A percentile compares a stretch with the other conserved stretches of the same genome.
These are phyloP conservation scores for Ibycter americanus DNA, from an alignment of 2,797 vertebrate species.

Conservation along the genomic window DNA sequence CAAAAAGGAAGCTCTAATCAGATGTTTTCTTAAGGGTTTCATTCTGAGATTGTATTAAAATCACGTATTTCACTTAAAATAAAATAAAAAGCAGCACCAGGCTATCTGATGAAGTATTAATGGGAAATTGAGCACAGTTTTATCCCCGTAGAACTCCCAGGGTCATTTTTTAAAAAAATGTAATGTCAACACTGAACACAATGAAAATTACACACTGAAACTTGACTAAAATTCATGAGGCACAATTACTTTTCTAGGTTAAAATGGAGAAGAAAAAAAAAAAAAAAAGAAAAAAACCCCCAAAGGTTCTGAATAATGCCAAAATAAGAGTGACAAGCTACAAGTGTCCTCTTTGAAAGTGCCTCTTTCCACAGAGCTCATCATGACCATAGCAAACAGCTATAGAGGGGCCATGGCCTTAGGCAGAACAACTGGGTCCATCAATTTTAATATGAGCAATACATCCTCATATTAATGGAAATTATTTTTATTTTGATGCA, in stretches of 20 bases:
- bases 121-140: not conserved
- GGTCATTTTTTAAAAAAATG: not conserved
- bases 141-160: not conserved
- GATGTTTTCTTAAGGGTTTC: not conserved
- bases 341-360: not conserved
- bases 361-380: not conserved
- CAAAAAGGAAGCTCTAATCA: not conserved
- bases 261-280: not conserved
- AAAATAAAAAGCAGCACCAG: not conserved
- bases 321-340: not conserved
- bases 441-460: not conserved
- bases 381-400: not conserved
- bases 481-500: not conserved
- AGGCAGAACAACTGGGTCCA: not conserved
- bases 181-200: not conserved
- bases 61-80: not conserved
- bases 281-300: not conserved
- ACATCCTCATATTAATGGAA: not conserved
- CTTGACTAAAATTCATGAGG: not conserved
- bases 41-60: not conserved
- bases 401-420: not conserved
- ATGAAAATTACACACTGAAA: not conserved
- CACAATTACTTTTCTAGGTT: not conserved
- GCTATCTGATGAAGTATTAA: not conserved
- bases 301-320: not conserved